These are phyloP conservation scores for Geococcyx californianus DNA, from an alignment of 2,113 vertebrate genomes.

Conservation along the genomic window DNA sequence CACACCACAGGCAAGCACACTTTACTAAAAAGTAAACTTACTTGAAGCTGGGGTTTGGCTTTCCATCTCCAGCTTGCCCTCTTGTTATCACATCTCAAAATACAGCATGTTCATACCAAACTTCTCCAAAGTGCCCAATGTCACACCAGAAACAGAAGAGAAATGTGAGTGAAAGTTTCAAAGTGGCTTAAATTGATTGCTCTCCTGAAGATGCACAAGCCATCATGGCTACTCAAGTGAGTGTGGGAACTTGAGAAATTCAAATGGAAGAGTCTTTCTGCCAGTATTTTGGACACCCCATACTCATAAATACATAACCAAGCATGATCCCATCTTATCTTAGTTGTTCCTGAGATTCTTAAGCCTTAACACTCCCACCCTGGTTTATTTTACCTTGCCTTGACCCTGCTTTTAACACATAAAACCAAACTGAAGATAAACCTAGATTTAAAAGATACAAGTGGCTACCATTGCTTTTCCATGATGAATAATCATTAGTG, in stretches of 20 bases:
- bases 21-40: not conserved
- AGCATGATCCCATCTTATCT: not conserved
- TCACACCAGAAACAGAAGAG: not conserved
- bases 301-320: not conserved
- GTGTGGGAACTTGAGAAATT: not conserved
- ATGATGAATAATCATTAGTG: not conserved
- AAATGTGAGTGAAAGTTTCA: not conserved
- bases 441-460: not conserved
- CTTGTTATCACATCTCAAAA: not conserved
- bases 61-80: not conserved
- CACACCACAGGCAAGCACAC: rapidly evolving
- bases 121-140: not conserved
- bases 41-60: not conserved
- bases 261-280: not conserved
- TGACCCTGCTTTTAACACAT: not conserved
- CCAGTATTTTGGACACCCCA: not conserved
- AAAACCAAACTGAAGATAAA: not conserved
- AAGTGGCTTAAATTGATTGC: not conserved
- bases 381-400: not conserved
- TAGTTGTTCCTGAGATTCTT: not conserved
- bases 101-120: not conserved
- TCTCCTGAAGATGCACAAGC: not conserved
- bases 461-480: not conserved
- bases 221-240: not conserved
- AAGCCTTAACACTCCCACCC: not conserved